Evolutionary conservation across 2,797 vertebrate genomes (phyloP).

Genomic region (Notoglanidium macrostoma): DNA sequence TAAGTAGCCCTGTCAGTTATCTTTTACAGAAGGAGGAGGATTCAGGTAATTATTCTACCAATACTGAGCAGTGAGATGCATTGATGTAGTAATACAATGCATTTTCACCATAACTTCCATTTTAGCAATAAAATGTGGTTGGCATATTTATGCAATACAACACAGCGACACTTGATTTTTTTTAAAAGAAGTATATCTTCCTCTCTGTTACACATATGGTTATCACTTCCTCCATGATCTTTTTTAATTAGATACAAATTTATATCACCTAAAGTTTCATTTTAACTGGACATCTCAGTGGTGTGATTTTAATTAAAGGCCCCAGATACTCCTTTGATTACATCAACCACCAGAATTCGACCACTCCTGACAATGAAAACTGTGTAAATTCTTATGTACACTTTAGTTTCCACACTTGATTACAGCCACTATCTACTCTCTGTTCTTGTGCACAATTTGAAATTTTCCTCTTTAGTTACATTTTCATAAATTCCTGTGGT

Average conservation of each 20-base stretch:
- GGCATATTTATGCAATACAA: not conserved
- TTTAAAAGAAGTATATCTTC: not conserved
- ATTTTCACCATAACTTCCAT: not conserved
- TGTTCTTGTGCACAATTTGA: not conserved
- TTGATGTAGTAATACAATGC: not conserved
- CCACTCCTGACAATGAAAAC: not conserved
- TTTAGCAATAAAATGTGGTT: not conserved
- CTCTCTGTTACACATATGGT: not conserved
- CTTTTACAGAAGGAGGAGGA: conserved; percentile 58
- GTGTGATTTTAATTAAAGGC: not conserved
- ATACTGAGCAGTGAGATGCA: not conserved
- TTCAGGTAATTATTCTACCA: not conserved
- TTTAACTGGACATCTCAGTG: not conserved
- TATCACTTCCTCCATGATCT: not conserved
- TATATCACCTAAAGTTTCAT: not conserved
- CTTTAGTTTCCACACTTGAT: not conserved
- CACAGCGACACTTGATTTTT: not conserved
- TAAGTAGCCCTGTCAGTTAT: conserved; percentile 60
- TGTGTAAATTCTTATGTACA: not conserved
- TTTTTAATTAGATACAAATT: not conserved
- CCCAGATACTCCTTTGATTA: not conserved
- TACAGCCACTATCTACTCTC: not conserved
- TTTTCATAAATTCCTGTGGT: no score
- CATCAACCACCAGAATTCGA: not conserved
- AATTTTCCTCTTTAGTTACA: no score